Evolutionary conservation across 2,797 vertebrate genomes (phyloP).

Genomic region (Coendou prehensilis): DNA sequence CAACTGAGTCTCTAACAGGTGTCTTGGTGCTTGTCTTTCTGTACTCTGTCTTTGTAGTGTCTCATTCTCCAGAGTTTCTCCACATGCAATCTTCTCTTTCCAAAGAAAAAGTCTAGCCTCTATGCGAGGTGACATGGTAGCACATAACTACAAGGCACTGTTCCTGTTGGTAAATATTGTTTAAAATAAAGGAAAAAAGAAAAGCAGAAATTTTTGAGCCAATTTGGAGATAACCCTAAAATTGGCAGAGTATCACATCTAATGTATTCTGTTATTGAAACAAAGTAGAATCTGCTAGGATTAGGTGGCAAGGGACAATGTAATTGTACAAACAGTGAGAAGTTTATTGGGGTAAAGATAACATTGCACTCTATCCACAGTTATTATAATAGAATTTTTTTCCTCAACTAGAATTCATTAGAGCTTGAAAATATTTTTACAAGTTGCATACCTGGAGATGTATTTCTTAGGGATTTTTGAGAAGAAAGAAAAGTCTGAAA

Average conservation of each 20-base stretch:
- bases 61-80: not conserved
- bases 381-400: not conserved
- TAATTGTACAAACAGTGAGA: not conserved
- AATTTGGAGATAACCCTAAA: not conserved
- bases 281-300: not conserved
- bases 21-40: not conserved
- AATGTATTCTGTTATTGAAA: not conserved
- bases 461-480: not conserved
- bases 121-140: not conserved
- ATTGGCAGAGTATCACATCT: not conserved
- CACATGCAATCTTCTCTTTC: not conserved
- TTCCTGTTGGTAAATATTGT: not conserved
- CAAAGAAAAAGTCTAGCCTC: not conserved
- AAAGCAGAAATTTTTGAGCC: not conserved
- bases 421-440: not conserved
- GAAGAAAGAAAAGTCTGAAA: not conserved
- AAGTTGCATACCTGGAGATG: not conserved
- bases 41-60: not conserved
- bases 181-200: not conserved
- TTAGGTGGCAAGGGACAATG: fast-evolving
- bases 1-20: not conserved
- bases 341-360: not conserved
- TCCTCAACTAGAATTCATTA: not conserved
- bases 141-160: not conserved
- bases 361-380: not conserved